phyloP scores from a whole-genome alignment of 2,888 invertebrate species.

The Nomada lathburiana region DNA sequence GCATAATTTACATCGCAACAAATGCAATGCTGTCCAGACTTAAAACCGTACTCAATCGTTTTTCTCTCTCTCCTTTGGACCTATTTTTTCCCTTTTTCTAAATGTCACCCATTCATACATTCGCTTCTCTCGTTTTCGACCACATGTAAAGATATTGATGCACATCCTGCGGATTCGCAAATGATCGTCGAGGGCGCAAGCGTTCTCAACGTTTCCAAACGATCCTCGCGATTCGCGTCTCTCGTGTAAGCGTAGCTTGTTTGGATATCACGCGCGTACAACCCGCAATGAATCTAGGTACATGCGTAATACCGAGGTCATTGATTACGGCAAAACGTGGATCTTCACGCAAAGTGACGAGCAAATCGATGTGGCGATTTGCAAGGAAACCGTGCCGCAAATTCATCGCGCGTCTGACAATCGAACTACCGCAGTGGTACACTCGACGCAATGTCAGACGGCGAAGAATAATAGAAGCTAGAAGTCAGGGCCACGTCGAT shows the following conservation, averaged over 20 bases:
- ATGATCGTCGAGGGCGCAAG: not conserved
- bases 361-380: too few species aligned
- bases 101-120: too few species aligned
- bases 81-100: too few species aligned
- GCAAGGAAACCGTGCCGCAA: too few species aligned
- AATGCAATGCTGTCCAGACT: not conserved
- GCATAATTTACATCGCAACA: not conserved
- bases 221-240: slow-evolving; percentile 27
- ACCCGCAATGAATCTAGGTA: slow-evolving; percentile 18
- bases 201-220: too few species aligned
- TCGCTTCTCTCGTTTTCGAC: too few species aligned
- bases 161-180: not conserved
- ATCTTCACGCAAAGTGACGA: not conserved
- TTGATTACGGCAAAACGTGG: not conserved
- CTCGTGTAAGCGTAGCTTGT: slow-evolving; percentile 9
- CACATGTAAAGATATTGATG: not conserved
- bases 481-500: too few species aligned
- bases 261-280: not conserved
- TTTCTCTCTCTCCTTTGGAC: not conserved
- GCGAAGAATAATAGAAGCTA: too few species aligned
- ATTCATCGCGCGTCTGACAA: too few species aligned
- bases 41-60: too few species aligned
- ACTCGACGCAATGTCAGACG: too few species aligned
- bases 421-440: too few species aligned
- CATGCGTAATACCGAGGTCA: not conserved